Evolutionary conservation across 1,140 invertebrate genomes (phyloP), one percentile per base, ranked within the genome.

Genomic region (Drosophila gunungcola): DNA sequence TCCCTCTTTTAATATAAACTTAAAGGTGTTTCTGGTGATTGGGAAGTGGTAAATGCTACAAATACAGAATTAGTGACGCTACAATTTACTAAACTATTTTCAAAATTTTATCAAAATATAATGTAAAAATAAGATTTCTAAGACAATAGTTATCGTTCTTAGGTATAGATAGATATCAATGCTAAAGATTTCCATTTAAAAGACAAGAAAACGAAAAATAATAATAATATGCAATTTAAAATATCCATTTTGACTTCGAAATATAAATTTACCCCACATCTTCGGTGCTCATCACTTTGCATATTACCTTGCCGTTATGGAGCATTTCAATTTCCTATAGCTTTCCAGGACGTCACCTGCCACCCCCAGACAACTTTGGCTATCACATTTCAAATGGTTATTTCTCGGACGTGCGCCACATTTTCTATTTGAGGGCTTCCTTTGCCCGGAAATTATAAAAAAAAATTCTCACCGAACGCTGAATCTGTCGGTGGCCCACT

Each of bases 241-340:
- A 10, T 21, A 21, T 4, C 3, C 12, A 3, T 16, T 5, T 11
- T 5, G 10, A 2, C 3, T n/a, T 3, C 16, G 3, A 12, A 41
- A 42, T 2, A 6, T 6, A 11, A 25, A n/a, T 7, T 4, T 4
- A 4, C 11, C 10, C 9, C 46, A 55, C 55, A 55, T 53, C 54
- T 45, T 46, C 51, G 53, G 62, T 56, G 63, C 70, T 56, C 43
- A 70, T 74, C 61, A 72, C 68, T 85, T 85, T 82, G 69, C 83
- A 82, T 85, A 70, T 78, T 58, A 45, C 46, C 39, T 51, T 42
- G 39, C 67, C 69, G 53, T 72, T 60, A 72, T 52, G 49, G 54
- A 76, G 49, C 73, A 88, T 85, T 88, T 88, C 82, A 82, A 88
- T 85, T 85, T 85, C 82, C 82, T 78, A 49, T 75, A 27, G 67